Base-by-base conservation (phyloP, 2,888 invertebrate species). In the Cosmopolites sordidus region DNA sequence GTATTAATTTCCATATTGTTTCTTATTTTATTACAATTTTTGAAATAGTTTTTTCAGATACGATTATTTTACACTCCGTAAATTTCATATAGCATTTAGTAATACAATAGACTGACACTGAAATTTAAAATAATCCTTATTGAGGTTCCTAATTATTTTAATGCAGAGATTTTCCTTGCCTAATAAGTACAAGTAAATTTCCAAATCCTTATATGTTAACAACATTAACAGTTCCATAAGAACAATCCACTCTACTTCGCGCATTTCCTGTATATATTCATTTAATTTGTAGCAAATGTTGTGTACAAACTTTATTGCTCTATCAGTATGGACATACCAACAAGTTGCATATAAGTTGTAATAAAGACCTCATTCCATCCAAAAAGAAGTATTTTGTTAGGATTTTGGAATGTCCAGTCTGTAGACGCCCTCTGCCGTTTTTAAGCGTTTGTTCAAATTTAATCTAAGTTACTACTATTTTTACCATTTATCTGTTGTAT, bases 221-320 rank as follows among this genome's bases (percentile, higher is more conserved):
- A 22, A 8, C 22, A 22, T 22, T 22, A 33, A 12, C 5, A 9
- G 33, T 33, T 33, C 33, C 33, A 33, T 33, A 33, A 33, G 33
- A n/a, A 33, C 33, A 9, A 4, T 4, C 22, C 5, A 33, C 33
- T 11, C 3, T 11, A n/a, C 12, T 33, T 33, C 33, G 11, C 33
- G 3, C 33, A 33, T 33, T 33, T 33, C 11, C 12, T 47, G 22
- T 47, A 47, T 37, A 47, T 47, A 47, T 5, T 43, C 33, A 33
- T 27, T 30, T 49, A 43, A 38, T 49, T 49, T 49, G 42, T 48
- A 49, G 29, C 29, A n/a, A 43, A 39, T 33, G 27, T 47, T 49
- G 2, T 38, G 38, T 43, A 43, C 38, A 43, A 43, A 49, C 43
- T 43, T 22, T 18, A 1, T 41, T 12, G 33, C 43, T 37, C 43